These are phyloP conservation scores for Atta cephalotes DNA, from an alignment of 1,140 invertebrate species.

Conservation along the genomic window DNA sequence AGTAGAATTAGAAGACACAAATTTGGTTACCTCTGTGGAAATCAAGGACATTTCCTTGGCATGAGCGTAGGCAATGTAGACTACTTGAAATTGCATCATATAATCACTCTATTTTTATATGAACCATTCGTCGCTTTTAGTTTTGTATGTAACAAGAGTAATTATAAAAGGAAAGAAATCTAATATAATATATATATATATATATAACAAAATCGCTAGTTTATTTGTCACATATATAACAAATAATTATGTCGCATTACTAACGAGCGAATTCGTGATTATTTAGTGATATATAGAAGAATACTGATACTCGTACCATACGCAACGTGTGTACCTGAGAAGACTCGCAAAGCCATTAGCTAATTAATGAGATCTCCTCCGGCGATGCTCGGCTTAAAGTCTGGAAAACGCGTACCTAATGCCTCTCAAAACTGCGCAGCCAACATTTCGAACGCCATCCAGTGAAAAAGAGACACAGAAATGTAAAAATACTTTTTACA, in stretches of 20 bases:
- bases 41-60: slow-evolving; percentile 63
- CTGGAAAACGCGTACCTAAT: slow-evolving; percentile 56
- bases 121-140: neutral
- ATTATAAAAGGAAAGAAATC: neutral
- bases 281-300: slow-evolving; percentile 25
- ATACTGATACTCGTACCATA: slow-evolving; percentile 15
- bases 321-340: neutral
- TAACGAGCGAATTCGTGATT: neutral
- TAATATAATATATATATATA: neutral
- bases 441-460: slow-evolving; percentile 1
- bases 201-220: neutral
- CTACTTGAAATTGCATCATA: neutral
- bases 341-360: slow-evolving; percentile 58
- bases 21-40: slow-evolving; percentile 62
- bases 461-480: slow-evolving; percentile 19
- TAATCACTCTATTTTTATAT: neutral
- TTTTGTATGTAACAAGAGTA: neutral
- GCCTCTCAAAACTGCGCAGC: slow-evolving; percentile 24
- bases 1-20: slow-evolving; percentile 56
- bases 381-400: slow-evolving; percentile 56
- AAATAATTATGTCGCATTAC: neutral
- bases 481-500: slow-evolving; percentile 45
- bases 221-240: neutral
- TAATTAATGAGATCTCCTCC: slow-evolving; percentile 70
- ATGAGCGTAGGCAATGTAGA: neutral